Percentiles rank a stretch among this genome's conserved stretches.
These are phyloP conservation scores for Andrena bicolor DNA, from an alignment of 2,888 invertebrate genomes.

Conservation along the genomic window DNA sequence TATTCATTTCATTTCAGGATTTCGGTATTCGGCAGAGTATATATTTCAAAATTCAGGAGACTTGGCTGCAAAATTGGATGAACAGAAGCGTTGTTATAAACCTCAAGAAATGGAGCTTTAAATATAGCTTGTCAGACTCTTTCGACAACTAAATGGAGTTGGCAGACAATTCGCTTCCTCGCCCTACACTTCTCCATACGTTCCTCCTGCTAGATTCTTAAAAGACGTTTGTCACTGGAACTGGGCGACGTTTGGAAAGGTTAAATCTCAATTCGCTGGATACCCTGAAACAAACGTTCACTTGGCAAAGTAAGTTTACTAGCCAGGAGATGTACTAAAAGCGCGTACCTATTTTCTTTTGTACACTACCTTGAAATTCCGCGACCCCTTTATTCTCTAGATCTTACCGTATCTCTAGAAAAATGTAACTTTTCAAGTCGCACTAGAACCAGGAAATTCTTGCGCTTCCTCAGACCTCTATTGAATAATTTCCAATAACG, in stretches of 20 bases:
- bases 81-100: slow-evolving; percentile 13
- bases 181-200: background rate
- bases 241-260: background rate
- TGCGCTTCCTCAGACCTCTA: too few relatives aligned
- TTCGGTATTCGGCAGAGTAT: too few relatives aligned
- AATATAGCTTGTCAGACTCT: slow-evolving; percentile 28
- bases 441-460: too few relatives aligned
- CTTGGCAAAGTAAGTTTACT: background rate
- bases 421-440: background rate
- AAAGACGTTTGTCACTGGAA: slow-evolving; percentile 14
- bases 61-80: background rate
- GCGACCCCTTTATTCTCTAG: background rate
- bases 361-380: background rate
- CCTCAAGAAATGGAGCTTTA: background rate
- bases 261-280: slow-evolving; percentile 26
- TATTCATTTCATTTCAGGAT: too few relatives aligned
- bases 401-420: background rate
- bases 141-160: slow-evolving; percentile 36
- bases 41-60: background rate
- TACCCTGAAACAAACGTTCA: background rate
- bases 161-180: slow-evolving; percentile 34
- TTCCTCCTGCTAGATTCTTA: slow-evolving; percentile 14
- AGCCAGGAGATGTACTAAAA: background rate
- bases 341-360: background rate
- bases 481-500: too few relatives aligned